These are phyloP conservation scores for Murina feae DNA, from an alignment of 2,113 vertebrate species.

Conservation along the genomic window DNA sequence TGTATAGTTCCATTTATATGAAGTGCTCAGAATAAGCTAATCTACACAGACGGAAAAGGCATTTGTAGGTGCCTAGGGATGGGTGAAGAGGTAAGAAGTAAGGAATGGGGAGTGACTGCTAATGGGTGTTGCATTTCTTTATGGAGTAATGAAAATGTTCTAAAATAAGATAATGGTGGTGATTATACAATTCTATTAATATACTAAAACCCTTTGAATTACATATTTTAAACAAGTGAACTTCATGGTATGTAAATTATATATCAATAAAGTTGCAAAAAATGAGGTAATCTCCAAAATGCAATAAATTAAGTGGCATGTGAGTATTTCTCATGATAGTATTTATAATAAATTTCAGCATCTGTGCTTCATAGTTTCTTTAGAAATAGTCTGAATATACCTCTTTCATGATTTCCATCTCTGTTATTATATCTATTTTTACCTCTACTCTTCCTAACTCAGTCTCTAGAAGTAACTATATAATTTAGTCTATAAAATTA, in stretches of 20 bases:
- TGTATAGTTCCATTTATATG: neutral
- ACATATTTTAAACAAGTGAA: neutral
- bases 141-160: neutral
- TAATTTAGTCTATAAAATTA: neutral
- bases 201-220: neutral
- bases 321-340: neutral
- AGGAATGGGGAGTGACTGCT: neutral
- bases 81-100: neutral
- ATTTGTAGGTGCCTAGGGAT: neutral
- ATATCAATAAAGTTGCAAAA: neutral
- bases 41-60: neutral
- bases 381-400: neutral
- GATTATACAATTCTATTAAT: neutral
- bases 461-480: neutral
- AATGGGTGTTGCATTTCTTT: neutral
- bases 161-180: slow-evolving; percentile 13
- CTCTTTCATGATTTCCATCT: neutral
- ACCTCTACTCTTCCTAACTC: neutral
- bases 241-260: neutral
- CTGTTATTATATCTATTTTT: neutral
- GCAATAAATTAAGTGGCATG: neutral
- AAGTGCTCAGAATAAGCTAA: neutral
- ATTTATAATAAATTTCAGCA: neutral
- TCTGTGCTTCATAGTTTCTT: neutral
- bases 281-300: neutral